Percentiles rank a stretch among this genome's conserved stretches.
These are phyloP conservation scores for Hemiprocne comata DNA, from an alignment of 2,113 vertebrate species.

Conservation along the genomic window DNA sequence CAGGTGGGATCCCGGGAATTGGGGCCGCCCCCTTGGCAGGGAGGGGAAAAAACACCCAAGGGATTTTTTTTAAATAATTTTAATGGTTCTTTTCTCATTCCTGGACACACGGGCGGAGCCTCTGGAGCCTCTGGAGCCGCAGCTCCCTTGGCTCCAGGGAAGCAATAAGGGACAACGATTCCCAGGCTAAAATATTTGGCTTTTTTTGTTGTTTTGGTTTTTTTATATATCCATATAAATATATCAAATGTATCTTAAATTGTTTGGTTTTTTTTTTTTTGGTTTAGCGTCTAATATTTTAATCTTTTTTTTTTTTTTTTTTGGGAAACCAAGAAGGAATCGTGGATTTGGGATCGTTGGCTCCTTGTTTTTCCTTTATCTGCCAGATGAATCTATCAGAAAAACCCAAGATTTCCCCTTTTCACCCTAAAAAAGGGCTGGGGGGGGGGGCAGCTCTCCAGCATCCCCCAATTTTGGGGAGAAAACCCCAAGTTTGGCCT, in stretches of 20 bases:
- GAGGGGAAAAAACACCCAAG: too few species aligned
- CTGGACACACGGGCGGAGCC: too few species aligned
- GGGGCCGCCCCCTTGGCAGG: too few species aligned
- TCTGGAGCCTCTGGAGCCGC: too few species aligned
- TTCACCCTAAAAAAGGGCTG: not conserved
- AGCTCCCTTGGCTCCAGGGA: too few species aligned
- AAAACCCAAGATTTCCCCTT: not conserved
- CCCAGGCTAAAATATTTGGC: not conserved
- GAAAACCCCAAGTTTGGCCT: not conserved
- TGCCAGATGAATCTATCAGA: not conserved
- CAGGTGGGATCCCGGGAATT: too few species aligned
- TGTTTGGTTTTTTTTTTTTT: not conserved
- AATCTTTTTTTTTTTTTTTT: not conserved
- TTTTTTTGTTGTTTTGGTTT: not conserved
- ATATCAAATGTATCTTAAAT: slow-evolving; percentile 13
- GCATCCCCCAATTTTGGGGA: not conserved
- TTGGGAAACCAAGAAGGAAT: not conserved
- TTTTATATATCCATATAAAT: not conserved
- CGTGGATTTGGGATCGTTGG: not conserved
- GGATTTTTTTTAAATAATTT: too few species aligned
- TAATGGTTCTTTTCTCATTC: too few species aligned
- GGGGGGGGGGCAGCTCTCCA: not conserved
- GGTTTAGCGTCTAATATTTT: not conserved
- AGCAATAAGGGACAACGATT: not conserved
- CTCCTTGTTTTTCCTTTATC: not conserved